A percentile compares a stretch with the other conserved stretches of the same genome.
phyloP scores from a whole-genome alignment of 2,797 vertebrate genomes.

The Gorsachius magnificus region DNA sequence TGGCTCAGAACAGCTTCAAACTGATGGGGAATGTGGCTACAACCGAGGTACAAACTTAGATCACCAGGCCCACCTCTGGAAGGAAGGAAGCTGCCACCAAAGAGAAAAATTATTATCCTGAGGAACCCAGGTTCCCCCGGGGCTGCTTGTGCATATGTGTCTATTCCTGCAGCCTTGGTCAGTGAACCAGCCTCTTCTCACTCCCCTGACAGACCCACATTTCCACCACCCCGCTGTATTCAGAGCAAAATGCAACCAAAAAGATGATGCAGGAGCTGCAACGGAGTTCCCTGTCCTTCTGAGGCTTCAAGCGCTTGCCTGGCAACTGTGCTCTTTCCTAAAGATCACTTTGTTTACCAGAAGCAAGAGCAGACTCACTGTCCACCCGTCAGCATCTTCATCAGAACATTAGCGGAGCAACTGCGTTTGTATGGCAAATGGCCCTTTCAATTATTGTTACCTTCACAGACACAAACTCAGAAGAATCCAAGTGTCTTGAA shows the following conservation, averaged over 20 bases:
- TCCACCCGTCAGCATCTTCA: background rate
- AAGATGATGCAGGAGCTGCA: background rate
- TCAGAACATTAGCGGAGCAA: background rate
- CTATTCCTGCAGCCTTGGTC: background rate
- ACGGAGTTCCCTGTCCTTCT: background rate
- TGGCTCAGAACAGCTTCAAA: background rate
- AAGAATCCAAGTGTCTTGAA: background rate
- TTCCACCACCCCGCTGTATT: background rate
- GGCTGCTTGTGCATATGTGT: background rate
- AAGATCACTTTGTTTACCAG: background rate
- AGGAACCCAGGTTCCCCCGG: background rate
- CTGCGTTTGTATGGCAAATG: background rate
- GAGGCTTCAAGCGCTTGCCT: background rate
- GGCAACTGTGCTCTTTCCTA: background rate
- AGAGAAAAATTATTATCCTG: background rate
- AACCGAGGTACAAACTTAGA: background rate
- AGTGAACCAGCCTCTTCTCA: background rate
- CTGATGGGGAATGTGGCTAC: background rate
- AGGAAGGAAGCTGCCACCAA: background rate
- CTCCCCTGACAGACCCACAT: background rate
- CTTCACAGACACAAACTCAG: background rate
- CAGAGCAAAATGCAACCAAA: background rate
- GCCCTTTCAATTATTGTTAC: background rate
- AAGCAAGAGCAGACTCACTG: background rate
- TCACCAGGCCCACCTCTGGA: background rate